Percentiles rank a stretch among this genome's conserved stretches.
These are phyloP conservation scores for Phataginus tricuspis DNA, from an alignment of 2,797 vertebrate species.

Conservation along the genomic window DNA sequence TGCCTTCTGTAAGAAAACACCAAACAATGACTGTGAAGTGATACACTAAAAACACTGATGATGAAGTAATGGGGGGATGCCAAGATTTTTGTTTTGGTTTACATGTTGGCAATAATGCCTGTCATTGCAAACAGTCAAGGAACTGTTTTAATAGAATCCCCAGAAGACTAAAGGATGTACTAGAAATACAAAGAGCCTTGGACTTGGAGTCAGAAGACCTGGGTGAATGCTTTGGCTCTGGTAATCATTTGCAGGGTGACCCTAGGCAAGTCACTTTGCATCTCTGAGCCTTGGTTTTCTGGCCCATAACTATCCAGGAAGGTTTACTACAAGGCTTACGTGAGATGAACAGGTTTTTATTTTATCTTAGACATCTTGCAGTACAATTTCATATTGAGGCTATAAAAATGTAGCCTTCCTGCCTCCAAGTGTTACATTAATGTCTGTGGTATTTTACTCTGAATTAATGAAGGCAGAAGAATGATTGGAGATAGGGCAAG, in stretches of 20 bases:
- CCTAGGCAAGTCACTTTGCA: background rate
- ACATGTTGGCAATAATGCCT: background rate
- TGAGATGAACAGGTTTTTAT: background rate
- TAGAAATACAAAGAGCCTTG: background rate
- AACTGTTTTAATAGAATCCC: background rate
- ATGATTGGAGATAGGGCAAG: slow-evolving; percentile 43
- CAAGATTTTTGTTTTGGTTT: slow-evolving; percentile 17
- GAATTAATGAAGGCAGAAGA: slow-evolving; percentile 68
- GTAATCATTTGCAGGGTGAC: background rate
- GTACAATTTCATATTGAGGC: slow-evolving; percentile 19
- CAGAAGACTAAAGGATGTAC: background rate
- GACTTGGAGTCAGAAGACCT: background rate
- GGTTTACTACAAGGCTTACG: background rate
- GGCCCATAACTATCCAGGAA: background rate
- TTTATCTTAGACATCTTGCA: background rate
- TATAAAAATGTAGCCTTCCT: slow-evolving; percentile 34
- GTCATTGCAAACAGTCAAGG: background rate
- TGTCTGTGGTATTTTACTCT: slow-evolving; percentile 53
- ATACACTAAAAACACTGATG: slow-evolving; percentile 40
- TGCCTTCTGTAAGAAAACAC: slow-evolving; percentile 84
- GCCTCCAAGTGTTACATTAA: slow-evolving; percentile 35
- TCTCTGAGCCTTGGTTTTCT: background rate
- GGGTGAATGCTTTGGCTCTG: background rate
- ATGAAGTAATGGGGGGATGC: background rate
- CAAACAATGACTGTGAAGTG: slow-evolving; percentile 69